Percentiles rank a stretch among this genome's conserved stretches.
Conservation (phyloP, 2,113 vertebrate genomes). For the Lasiurus borealis region DNA sequence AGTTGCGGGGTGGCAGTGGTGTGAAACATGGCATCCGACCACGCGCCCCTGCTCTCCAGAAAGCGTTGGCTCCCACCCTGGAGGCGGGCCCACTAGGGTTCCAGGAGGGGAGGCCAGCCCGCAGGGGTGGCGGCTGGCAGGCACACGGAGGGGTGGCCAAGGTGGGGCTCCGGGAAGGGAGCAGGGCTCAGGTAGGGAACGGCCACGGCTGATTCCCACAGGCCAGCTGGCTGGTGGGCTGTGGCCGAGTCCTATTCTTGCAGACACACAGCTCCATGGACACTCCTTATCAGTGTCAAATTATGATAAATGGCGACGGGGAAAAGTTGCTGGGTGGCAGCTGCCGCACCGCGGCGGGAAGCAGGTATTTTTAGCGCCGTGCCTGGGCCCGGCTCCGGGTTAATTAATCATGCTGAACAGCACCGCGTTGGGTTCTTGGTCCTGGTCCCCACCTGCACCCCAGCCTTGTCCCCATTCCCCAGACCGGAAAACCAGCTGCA, state of each 20-base stretch:
- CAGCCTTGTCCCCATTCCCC: constrained; percentile 53
- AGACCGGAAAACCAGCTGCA: constrained; percentile 6
- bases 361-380: constrained; percentile 82
- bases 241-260: constrained; percentile 79
- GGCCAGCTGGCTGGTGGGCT: constrained; percentile 66
- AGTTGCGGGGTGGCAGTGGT: neutral
- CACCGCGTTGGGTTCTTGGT: neutral
- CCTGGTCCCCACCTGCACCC: neutral
- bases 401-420: constrained; percentile 84
- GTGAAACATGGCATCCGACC: accelerated
- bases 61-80: neutral
- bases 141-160: accelerated
- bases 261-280: constrained; percentile 83
- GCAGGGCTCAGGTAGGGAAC: constrained; percentile 71
- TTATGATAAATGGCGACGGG: constrained; percentile 89
- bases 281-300: constrained; percentile 89
- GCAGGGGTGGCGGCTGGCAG: neutral
- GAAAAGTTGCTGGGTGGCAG: constrained; percentile 86
- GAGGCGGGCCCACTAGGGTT: neutral
- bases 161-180: neutral
- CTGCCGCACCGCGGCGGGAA: constrained; percentile 85
- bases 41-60: neutral
- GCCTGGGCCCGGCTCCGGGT: constrained; percentile 73
- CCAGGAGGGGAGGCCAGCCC: neutral
- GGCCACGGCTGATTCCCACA: accelerated